These are phyloP conservation scores for Folsomia candida DNA, from an alignment of 2,888 invertebrate species.

Conservation along the genomic window DNA sequence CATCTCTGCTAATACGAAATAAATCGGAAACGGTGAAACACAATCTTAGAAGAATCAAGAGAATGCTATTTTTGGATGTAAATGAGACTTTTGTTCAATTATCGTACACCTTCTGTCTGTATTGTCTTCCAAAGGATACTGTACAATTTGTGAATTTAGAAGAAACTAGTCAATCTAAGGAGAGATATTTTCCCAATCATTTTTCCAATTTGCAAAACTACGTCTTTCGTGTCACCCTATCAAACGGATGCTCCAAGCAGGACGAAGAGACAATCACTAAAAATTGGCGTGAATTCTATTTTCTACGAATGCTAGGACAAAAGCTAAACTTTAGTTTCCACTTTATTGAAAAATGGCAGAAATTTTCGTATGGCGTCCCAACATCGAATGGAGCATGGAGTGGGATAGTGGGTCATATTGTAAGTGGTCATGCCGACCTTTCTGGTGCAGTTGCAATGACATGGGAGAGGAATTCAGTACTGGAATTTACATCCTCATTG, in stretches of 20 bases:
- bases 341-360: background rate
- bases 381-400: background rate
- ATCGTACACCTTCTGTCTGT: background rate
- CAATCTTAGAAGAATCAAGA: background rate
- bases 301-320: background rate
- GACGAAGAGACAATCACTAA: background rate
- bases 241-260: background rate
- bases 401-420: background rate
- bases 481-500: background rate
- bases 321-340: background rate
- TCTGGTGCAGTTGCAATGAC: background rate
- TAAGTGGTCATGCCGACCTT: background rate
- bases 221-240: background rate
- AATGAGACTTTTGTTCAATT: background rate
- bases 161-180: background rate
- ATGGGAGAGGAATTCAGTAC: background rate
- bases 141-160: background rate
- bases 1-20: background rate
- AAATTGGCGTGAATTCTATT: background rate
- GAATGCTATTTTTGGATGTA: background rate
- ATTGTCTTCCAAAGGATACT: background rate
- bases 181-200: constrained; percentile 5
- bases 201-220: background rate
- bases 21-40: background rate
- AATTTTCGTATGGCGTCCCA: background rate